Evolutionary conservation across 2,888 invertebrate species (phyloP).

Genomic region (Myopa tessellatipennis): DNA sequence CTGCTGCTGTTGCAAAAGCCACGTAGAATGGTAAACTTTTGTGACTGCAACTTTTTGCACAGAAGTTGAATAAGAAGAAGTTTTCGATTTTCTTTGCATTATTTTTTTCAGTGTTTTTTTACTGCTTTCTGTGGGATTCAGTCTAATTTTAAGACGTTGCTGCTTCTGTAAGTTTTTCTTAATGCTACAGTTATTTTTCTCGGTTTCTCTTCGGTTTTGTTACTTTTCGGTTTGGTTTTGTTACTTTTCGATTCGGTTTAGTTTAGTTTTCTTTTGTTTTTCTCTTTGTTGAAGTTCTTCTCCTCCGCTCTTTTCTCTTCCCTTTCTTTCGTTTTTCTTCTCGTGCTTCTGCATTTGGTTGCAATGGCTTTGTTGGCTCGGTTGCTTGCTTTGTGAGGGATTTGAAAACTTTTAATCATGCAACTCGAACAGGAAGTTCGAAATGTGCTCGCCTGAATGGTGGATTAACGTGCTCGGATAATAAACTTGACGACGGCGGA

Average conservation of each 20-base stretch:
- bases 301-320: not conserved
- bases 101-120: too few relatives aligned
- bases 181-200: not conserved
- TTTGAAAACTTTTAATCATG: conserved; percentile 33
- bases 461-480: conserved; percentile 28
- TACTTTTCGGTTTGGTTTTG: not conserved
- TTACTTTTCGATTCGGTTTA: not conserved
- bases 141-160: too few relatives aligned
- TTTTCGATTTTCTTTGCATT: too few relatives aligned
- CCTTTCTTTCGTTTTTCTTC: not conserved
- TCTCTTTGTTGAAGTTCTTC: not conserved
- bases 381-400: conserved; percentile 19
- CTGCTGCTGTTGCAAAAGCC: conserved; percentile 11
- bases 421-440: conserved; percentile 16
- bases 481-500: conserved; percentile 9
- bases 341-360: not conserved
- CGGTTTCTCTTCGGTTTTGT: not conserved
- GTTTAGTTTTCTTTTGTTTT: not conserved
- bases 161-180: conserved; percentile 8
- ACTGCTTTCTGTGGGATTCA: too few relatives aligned
- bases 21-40: conserved; percentile 29
- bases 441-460: conserved; percentile 21
- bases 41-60: conserved; percentile 9
- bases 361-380: not conserved
- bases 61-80: conserved; percentile 8